A percentile compares a stretch with the other conserved stretches of the same genome.
Evolutionary conservation across 2,797 vertebrate species (phyloP).

Genomic region (Gobio occitaniae): DNA sequence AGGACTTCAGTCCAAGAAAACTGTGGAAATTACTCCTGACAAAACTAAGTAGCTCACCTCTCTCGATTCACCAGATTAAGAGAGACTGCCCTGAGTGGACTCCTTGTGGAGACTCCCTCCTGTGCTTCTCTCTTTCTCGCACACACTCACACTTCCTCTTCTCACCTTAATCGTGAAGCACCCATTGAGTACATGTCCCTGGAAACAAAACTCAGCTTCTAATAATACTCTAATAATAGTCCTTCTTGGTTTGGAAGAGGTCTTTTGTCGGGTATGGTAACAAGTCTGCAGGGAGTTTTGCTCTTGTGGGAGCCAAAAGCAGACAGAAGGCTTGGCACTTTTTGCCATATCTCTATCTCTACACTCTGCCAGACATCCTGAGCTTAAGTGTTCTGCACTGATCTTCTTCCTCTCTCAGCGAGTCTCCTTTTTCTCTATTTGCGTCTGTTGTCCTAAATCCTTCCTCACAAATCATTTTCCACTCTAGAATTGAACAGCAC

Average conservation of each 20-base stretch:
- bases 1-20: neutral
- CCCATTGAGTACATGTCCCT: constrained; percentile 44
- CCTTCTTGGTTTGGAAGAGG: constrained; percentile 39
- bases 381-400: constrained; percentile 57
- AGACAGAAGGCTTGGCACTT: constrained; percentile 52
- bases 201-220: constrained; percentile 55
- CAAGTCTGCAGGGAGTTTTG: constrained; percentile 50
- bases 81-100: constrained; percentile 15
- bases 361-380: constrained; percentile 63
- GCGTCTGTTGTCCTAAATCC: constrained; percentile 44
- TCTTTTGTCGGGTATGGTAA: constrained; percentile 49
- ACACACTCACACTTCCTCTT: neutral
- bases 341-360: constrained; percentile 52
- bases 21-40: constrained; percentile 33
- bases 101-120: neutral
- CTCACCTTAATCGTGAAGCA: constrained; percentile 20
- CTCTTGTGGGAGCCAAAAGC: constrained; percentile 39
- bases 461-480: constrained; percentile 34
- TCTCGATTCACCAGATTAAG: constrained; percentile 18
- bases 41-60: constrained; percentile 21
- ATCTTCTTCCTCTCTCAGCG: constrained; percentile 45
- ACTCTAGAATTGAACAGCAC: constrained; percentile 40
- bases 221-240: constrained; percentile 58
- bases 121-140: neutral
- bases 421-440: constrained; percentile 51